Base-by-base conservation (phyloP, 2,797 vertebrate genomes). In the Gymnopithys bicolor region DNA sequence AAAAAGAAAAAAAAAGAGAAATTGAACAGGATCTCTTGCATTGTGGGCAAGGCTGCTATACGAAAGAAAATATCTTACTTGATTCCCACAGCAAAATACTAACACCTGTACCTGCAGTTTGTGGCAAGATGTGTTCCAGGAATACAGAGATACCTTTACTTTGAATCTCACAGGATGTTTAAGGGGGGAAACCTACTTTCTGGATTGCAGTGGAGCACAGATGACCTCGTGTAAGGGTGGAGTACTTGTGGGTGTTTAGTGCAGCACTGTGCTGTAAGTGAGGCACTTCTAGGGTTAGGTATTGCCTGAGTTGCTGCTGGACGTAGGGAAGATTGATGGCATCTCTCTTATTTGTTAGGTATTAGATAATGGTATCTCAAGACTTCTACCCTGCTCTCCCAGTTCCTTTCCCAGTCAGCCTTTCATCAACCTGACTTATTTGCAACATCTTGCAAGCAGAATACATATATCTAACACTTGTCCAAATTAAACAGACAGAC, bases 21-120 rank as follows among this genome's bases (percentile, higher is more conserved):
- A 37, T 37, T 77, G 60, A 49, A 45, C 19, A 27, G 24, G 11
- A 59, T 45, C 49, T 62, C 32, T 56, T 73, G 24, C 28, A 33
- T 45, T 32, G 0, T 35, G n/a, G 35, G 7, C 1, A 1, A 60
- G 15, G n/a, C 28, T 62, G 3, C 53, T 84, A 9, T 1, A 41
- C 35, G 46, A 52, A 92, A 68, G 30, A 35, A 69, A 89, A 25
- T 58, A 37, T 37, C 74, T 66, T 2, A 7, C 27, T 62, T 28
- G 2, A 1, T 74, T 87, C 48, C 39, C 15, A 2, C 8, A 75
- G 10, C 16, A 30, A 87, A 93, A 74, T 19, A 32, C 19, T 46
- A 18, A 74, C 49, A 43, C 46, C 48, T n/a, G 1, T 70, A 62
- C 28, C 28, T 43, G 52, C 52, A 30, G 5, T 53, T 45, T 77